A percentile compares a stretch with the other conserved stretches of the same genome.
Conservation (phyloP, 2,888 invertebrate species). For the Drosophila kanekoi region DNA sequence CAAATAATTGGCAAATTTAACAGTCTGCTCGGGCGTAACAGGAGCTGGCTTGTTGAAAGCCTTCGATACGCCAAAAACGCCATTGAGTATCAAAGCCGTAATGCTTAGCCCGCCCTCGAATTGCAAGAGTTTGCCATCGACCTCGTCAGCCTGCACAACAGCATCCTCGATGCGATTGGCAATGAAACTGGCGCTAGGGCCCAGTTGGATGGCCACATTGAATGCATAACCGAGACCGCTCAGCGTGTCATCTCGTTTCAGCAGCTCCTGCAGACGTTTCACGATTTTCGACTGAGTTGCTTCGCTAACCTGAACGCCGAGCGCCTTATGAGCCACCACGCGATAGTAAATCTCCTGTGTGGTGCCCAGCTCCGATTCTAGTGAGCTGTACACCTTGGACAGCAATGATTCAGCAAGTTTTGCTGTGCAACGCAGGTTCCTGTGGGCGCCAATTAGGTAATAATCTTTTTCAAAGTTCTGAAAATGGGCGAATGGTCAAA, state of each 20-base stretch:
- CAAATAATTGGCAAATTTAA: conserved; percentile 96
- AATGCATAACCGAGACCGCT: conserved; percentile 94
- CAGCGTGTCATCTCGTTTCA: conserved; percentile 94
- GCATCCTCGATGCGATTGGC: conserved; percentile 94
- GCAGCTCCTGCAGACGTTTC: conserved; percentile 90
- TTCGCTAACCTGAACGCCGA: conserved; percentile 89
- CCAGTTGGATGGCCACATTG: conserved; percentile 91
- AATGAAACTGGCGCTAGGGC: conserved; percentile 87
- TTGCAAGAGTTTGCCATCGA: conserved; percentile 94
- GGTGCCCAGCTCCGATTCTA: conserved; percentile 89
- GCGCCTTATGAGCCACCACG: conserved; percentile 88
- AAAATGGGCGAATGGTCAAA: conserved; percentile 19
- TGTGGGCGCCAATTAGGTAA: conserved; percentile 88
- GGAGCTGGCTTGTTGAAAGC: conserved; percentile 89
- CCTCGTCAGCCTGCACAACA: conserved; percentile 97
- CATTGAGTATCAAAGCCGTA: conserved; percentile 88
- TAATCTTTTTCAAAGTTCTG: conserved; percentile 87
- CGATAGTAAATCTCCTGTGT: conserved; percentile 91
- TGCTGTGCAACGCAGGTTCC: conserved; percentile 87
- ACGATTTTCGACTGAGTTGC: conserved; percentile 89
- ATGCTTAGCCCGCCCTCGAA: conserved; percentile 96
- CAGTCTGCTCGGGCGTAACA: conserved; percentile 91
- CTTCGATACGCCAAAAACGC: conserved; percentile 87
- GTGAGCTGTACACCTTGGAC: conserved; percentile 86
- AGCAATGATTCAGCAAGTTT: conserved; percentile 86